Conservation (phyloP, 2,797 vertebrate genomes). For the Crax fasciolata region DNA sequence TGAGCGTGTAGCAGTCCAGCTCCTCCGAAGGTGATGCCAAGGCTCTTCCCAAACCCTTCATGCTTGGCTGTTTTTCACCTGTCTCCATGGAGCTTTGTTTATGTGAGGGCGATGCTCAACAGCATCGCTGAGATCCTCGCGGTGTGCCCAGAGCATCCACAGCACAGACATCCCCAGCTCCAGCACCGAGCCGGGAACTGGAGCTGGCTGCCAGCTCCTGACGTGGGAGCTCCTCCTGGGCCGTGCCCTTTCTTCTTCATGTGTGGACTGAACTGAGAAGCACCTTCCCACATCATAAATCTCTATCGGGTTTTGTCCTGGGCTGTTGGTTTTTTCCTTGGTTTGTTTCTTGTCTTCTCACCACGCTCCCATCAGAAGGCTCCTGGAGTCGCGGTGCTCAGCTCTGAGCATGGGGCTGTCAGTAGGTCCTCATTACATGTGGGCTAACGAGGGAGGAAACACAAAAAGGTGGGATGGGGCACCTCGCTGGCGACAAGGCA, state of each 20-base stretch:
- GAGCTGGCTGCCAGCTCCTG: neutral
- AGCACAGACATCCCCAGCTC: neutral
- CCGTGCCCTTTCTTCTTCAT: accelerated
- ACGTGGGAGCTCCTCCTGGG: neutral
- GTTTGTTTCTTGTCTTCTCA: neutral
- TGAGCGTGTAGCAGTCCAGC: neutral
- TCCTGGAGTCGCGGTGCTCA: neutral
- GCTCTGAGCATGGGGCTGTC: neutral
- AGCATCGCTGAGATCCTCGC: neutral
- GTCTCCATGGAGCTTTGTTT: neutral
- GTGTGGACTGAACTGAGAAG: neutral
- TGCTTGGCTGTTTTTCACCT: slow-evolving; percentile 13
- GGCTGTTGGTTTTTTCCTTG: accelerated
- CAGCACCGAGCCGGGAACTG: neutral
- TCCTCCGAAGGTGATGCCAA: neutral
- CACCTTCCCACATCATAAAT: neutral
- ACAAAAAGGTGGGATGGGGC: neutral
- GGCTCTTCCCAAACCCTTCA: slow-evolving; percentile 10
- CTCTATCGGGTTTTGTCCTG: accelerated
- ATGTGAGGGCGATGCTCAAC: neutral
- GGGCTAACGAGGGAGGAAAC: neutral
- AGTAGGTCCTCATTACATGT: neutral
- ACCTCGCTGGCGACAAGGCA: neutral
- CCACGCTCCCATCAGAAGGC: neutral
- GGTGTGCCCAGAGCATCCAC: neutral